A percentile compares a stretch with the other conserved stretches of the same genome.
phyloP scores from a whole-genome alignment of 1,140 invertebrate genomes.

The Gerris buenoi region DNA sequence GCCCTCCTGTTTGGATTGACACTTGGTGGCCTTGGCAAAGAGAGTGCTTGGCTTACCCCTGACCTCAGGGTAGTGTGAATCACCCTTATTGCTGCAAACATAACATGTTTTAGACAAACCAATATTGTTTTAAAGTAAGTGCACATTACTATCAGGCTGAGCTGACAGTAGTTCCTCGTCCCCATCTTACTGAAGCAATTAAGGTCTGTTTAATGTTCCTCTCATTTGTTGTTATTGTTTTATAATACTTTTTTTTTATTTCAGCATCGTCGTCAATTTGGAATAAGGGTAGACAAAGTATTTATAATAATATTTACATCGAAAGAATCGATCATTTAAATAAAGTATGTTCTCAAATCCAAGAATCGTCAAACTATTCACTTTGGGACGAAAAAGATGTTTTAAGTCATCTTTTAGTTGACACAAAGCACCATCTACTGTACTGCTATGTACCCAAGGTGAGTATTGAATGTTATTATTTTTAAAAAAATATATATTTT shows the following conservation, averaged over 20 bases:
- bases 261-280: not conserved
- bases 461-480: too few species aligned
- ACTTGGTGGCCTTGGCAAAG: too few species aligned
- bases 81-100: not conserved
- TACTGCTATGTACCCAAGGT: slow-evolving; percentile 91
- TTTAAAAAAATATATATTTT: too few species aligned
- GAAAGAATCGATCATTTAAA: slow-evolving; percentile 21
- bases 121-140: not conserved
- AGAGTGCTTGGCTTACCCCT: too few species aligned
- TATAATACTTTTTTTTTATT: too few species aligned
- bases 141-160: not conserved
- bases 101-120: not conserved
- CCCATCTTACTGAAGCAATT: not conserved
- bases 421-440: slow-evolving; percentile 61
- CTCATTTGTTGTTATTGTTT: not conserved
- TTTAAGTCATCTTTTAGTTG: slow-evolving; percentile 59
- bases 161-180: too few species aligned
- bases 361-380: slow-evolving; percentile 5
- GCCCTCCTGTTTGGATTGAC: too few species aligned
- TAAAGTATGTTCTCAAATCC: slow-evolving; percentile 17
- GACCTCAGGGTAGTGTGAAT: not conserved
- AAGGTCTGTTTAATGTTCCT: not conserved
- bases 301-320: slow-evolving; percentile 13
- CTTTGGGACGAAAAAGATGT: slow-evolving; percentile 19
- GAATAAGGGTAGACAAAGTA: not conserved